Evolutionary conservation across 2,797 vertebrate species (phyloP).

Genomic region (Syngnathus rostellatus): DNA sequence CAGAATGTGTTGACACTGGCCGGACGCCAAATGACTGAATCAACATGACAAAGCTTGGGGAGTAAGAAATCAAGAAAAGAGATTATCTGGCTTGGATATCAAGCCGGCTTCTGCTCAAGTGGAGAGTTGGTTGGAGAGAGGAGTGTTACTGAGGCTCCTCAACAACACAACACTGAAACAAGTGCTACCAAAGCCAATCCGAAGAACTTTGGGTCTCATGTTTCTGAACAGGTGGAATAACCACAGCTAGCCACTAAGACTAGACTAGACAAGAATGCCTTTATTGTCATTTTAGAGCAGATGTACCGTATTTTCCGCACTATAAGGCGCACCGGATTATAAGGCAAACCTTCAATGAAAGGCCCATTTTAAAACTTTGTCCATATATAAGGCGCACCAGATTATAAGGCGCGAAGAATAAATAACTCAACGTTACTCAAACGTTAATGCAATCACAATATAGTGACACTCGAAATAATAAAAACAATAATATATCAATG

Average conservation of each 20-base stretch:
- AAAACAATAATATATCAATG: too few relatives aligned
- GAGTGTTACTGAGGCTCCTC: slow-evolving; percentile 52
- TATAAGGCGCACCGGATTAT: too few relatives aligned
- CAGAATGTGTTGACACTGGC: slow-evolving; percentile 54
- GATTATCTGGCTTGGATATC: slow-evolving; percentile 50
- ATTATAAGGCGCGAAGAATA: too few relatives aligned
- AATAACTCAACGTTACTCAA: too few relatives aligned
- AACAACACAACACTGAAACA: slow-evolving; percentile 19
- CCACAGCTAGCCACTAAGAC: not conserved
- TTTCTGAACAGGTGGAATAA: slow-evolving; percentile 1
- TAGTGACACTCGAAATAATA: too few relatives aligned
- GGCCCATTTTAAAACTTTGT: too few relatives aligned
- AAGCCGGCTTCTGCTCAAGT: slow-evolving; percentile 35
- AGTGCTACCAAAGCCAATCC: slow-evolving; percentile 34
- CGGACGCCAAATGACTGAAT: slow-evolving; percentile 49
- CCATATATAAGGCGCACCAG: too few relatives aligned
- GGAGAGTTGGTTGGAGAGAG: slow-evolving; percentile 22
- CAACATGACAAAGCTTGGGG: slow-evolving; percentile 48
- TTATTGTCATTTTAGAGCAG: too few relatives aligned
- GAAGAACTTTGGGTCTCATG: slow-evolving; percentile 24
- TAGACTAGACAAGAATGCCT: too few relatives aligned
- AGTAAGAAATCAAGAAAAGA: slow-evolving; percentile 39
- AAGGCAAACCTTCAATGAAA: too few relatives aligned
- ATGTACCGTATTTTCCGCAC: too few relatives aligned
- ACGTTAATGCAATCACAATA: too few relatives aligned